Evolutionary conservation across 1,140 invertebrate genomes (phyloP), one percentile per base, ranked within the genome.

Genomic region (Coenobita brevimanus): DNA sequence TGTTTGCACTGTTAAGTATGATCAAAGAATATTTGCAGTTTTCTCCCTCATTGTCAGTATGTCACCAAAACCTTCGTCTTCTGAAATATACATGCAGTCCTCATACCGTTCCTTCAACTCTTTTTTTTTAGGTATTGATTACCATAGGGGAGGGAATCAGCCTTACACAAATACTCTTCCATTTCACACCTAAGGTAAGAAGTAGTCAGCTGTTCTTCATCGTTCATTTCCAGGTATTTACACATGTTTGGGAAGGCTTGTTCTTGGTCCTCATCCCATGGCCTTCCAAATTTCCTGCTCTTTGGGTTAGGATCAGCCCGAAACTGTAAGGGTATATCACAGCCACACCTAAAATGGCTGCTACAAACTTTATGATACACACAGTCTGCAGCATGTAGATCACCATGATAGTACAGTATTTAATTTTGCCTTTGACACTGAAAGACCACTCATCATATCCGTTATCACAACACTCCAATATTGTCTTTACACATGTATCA

Each of bases 231-330:
- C 4, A 82, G 36, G 69, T 82, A 82, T n/a, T 30, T n/a, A 84
- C 82, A 83, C 81, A 83, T 71, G 64, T 71, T 71, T 69, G 81
- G n/a, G n/a, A n/a, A n/a, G n/a, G n/a, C n/a, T n/a, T n/a, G n/a
- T n/a, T n/a, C 64, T 27, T 83, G 62, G 36, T 83, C 81, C n/a
- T 57, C 79, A 64, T 81, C 57, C 67, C 41, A 17, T 21, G 79
- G 79, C 13, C 54, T 27, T 81, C 79, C 79, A 81, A 60, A 81
- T 38, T 81, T 81, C 43, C 54, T 81, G 30, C 24, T 4, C 38
- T 62, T 81, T 81, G 54, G n/a, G n/a, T n/a, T n/a, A n/a, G n/a
- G n/a, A n/a, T n/a, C n/a, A n/a, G n/a, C 54, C 2, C 30, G 24
- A 64, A 62, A 81, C 15, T 62, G 79, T 17, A 81, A 2, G n/a